Conservation (phyloP, 2,888 invertebrate species). For the Gari tellinella region DNA sequence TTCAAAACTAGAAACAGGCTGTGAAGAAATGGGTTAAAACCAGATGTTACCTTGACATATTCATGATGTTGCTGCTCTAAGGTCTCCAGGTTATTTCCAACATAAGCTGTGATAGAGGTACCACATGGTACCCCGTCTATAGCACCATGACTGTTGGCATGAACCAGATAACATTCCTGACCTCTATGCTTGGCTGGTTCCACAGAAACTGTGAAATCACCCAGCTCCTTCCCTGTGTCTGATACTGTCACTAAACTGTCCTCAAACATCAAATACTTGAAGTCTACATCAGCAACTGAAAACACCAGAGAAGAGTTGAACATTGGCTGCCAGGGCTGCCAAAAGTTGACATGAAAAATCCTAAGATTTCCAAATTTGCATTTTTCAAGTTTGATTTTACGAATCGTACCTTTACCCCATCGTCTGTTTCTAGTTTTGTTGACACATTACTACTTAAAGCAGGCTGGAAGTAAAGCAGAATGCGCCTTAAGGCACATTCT, state of each 20-base stretch:
- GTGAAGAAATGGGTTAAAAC: no score
- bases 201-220: constrained; percentile 82
- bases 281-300: constrained; percentile 79
- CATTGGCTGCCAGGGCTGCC: no score
- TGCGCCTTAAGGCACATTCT: no score
- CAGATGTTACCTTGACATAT: constrained; percentile 81
- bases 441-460: no score
- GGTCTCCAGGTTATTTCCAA: constrained; percentile 81
- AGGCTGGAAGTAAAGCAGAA: no score
- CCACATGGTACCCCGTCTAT: constrained; percentile 84
- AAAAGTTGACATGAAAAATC: no score
- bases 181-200: constrained; percentile 76
- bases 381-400: no score
- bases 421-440: no score
- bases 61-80: constrained; percentile 84
- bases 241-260: constrained; percentile 82
- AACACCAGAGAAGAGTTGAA: constrained; percentile 9
- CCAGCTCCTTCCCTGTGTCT: constrained; percentile 83
- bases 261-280: constrained; percentile 81
- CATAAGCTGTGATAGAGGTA: constrained; percentile 83
- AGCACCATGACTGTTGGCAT: constrained; percentile 84
- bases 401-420: no score
- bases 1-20: no score
- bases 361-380: no score
- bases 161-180: constrained; percentile 81